These are phyloP conservation scores for Mastigias papua DNA, from an alignment of 30 jellyfish, hydroid and myxozoan genomes.

Conservation along the genomic window DNA sequence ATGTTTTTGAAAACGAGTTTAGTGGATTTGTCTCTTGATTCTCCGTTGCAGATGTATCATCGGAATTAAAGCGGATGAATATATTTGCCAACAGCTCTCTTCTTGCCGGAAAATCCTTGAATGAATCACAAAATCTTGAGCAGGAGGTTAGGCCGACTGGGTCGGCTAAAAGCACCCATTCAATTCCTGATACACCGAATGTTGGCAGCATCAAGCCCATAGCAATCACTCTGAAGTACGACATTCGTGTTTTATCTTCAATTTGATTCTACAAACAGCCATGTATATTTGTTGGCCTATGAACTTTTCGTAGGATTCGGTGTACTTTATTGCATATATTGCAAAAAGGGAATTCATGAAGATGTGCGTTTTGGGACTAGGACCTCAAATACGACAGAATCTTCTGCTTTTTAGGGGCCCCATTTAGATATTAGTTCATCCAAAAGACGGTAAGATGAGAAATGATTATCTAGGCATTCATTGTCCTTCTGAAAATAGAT, in stretches of 20 bases:
- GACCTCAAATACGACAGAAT: too few relatives aligned
- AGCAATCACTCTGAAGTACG: conserved; percentile 68
- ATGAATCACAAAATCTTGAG: conserved; percentile 60
- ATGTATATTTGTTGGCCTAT: neutral
- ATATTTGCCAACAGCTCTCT: conserved; percentile 21
- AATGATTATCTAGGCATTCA: too few relatives aligned
- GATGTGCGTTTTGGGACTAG: too few relatives aligned
- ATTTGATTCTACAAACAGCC: too few relatives aligned
- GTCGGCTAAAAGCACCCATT: conserved; percentile 59
- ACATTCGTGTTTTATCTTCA: neutral
- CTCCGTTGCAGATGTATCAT: conserved; percentile 42
- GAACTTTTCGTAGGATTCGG: too few relatives aligned
- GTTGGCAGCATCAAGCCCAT: conserved; percentile 52
- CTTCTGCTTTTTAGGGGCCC: too few relatives aligned
- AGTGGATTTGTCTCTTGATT: neutral
- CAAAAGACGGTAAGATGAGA: too few relatives aligned
- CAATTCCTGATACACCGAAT: conserved; percentile 45
- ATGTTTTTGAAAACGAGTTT: too few relatives aligned
- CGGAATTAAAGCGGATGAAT: conserved; percentile 61
- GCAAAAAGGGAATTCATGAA: too few relatives aligned
- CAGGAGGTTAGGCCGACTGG: conserved; percentile 50
- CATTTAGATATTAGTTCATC: too few relatives aligned
- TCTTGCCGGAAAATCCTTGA: conserved; percentile 33
- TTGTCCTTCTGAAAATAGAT: too few relatives aligned
- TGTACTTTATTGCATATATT: too few relatives aligned